Conservation (phyloP, 2,888 invertebrate species). For the Myathropa florea region DNA sequence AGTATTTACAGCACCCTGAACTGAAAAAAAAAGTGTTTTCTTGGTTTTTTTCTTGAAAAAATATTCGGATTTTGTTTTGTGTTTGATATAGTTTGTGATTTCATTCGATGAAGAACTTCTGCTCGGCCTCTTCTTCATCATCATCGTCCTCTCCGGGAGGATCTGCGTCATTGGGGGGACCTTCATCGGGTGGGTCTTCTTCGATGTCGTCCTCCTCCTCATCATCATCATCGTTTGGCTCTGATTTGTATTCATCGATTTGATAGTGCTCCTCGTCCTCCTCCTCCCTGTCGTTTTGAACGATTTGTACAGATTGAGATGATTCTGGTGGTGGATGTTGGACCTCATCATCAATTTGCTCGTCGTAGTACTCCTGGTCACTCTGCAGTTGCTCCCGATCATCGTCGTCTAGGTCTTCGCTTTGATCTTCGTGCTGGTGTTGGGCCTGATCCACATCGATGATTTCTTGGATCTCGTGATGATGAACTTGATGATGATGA, state of each 20-base stretch:
- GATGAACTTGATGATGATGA: slow-evolving; percentile 73
- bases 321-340: background rate
- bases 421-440: background rate
- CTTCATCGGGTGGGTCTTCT: slow-evolving; percentile 20
- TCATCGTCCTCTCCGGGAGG: slow-evolving; percentile 40
- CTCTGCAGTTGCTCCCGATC: background rate
- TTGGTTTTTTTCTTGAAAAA: slow-evolving; percentile 8
- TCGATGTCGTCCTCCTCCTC: slow-evolving; percentile 9
- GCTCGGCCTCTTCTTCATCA: slow-evolving; percentile 36
- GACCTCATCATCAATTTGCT: slow-evolving; percentile 36
- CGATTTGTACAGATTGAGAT: background rate
- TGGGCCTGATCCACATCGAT: slow-evolving; percentile 29
- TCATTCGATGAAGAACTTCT: slow-evolving; percentile 59
- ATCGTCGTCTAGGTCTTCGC: slow-evolving; percentile 23
- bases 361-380: background rate
- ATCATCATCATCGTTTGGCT: background rate
- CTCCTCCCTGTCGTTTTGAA: background rate
- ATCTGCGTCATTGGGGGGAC: background rate
- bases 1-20: slow-evolving; percentile 70
- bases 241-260: slow-evolving; percentile 19
- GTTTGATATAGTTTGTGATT: slow-evolving; percentile 31
- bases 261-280: slow-evolving; percentile 15
- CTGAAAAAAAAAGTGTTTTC: slow-evolving; percentile 8
- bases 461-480: slow-evolving; percentile 38
- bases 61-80: background rate